Evolutionary conservation across 1,140 invertebrate species (phyloP).

Genomic region (Cyrtorhinus lividipennis): DNA sequence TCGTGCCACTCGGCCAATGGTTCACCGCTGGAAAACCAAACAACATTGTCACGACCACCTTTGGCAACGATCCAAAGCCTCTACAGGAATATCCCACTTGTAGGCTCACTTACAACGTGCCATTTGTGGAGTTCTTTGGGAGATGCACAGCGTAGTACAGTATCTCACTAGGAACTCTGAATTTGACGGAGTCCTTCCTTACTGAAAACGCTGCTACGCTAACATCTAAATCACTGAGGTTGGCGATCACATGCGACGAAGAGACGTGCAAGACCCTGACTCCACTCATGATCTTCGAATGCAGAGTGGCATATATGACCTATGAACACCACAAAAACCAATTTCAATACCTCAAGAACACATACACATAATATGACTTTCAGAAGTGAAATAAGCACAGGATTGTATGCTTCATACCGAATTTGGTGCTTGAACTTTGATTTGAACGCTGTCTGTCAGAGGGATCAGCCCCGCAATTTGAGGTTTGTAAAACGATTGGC

Average conservation of each 20-base stretch:
- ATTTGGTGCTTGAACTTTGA: constrained; percentile 26
- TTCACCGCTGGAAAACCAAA: constrained; percentile 12
- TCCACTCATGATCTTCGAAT: constrained; percentile 36
- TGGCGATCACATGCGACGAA: constrained; percentile 40
- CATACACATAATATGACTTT: too few species aligned
- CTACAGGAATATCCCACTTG: not conserved
- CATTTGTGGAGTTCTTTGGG: not conserved
- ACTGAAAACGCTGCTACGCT: constrained; percentile 35
- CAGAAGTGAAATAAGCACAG: too few species aligned
- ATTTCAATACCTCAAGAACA: too few species aligned
- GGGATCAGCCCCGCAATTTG: constrained; percentile 40
- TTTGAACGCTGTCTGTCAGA: constrained; percentile 36
- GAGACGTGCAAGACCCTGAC: constrained; percentile 37
- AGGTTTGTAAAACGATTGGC: constrained; percentile 43
- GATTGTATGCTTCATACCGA: constrained; percentile 14
- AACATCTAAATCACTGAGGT: constrained; percentile 35
- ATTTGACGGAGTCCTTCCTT: not conserved
- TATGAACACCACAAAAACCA: not conserved
- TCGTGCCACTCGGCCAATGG: constrained; percentile 22
- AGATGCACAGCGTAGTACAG: constrained; percentile 12
- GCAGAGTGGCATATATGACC: constrained; percentile 29
- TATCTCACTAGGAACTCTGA: constrained; percentile 11
- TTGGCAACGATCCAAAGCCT: too few species aligned
- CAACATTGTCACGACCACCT: too few species aligned
- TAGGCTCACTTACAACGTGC: constrained; percentile 11